Base-by-base conservation (phyloP, 2,888 invertebrate species). In the Odontothrips loti region DNA sequence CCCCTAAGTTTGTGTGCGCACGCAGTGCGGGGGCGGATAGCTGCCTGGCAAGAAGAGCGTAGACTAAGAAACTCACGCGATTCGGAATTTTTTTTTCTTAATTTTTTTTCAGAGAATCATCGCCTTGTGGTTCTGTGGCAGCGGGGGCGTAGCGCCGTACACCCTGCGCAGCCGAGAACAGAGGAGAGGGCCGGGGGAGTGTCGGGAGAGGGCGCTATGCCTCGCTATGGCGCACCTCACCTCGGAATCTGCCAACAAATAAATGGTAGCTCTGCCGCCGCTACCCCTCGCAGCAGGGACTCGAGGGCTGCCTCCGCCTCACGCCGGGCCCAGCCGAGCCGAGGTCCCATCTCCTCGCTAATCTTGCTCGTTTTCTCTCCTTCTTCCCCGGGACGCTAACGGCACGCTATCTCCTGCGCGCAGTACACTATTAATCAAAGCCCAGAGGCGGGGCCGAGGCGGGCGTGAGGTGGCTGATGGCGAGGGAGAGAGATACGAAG, bases 351-450 rank as follows among this genome's bases (percentile, higher is more conserved):
- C 68, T 75, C 68, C 68, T 75, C 68, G 68, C 68, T 75, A 75
- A 75, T 75, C 68, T 75, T 75, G 68, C 27, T 75, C 68, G 68
- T 75, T 75, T 75, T 75, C 68, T 75, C 68, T 75, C 68, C 68
- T 75, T 75, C 68, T 75, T 75, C 68, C 23, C 68, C 68, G 58
- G 58, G 58, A 58, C 58, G 68, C 68, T 75, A 75, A 75, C 68
- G 68, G 68, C 68, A 27, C 68, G 68, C 68, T 75, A 75, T 75
- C 68, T 75, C 68, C 68, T 27, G 68, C 68, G 23, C 68, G 68
- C 68, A 75, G 68, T 75, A 75, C 68, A 75, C 68, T 75, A 75
- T 75, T 75, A 75, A 75, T 75, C 68, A 75, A 75, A 75, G 68
- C 11, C 23, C 6, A n/a, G 58, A 17, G n/a, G 58, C 10, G 15